phyloP scores from a whole-genome alignment of 2,113 vertebrate genomes.

The Parus major region DNA sequence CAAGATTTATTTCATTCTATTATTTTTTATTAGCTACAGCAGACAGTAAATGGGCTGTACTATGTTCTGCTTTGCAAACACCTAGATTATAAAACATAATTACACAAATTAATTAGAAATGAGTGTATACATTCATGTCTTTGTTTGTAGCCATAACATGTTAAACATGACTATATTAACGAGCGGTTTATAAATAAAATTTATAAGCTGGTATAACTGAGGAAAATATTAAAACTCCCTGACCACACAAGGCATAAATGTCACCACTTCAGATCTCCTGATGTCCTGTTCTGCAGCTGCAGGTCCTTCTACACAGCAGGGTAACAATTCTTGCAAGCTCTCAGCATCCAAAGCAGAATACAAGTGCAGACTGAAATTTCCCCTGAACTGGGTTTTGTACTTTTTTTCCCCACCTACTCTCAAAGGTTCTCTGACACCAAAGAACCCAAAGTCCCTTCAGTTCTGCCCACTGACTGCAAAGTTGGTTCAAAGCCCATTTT shows the following conservation, averaged over 20 bases:
- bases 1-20: conserved; percentile 80
- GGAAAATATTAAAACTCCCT: not conserved
- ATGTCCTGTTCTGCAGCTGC: not conserved
- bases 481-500: not conserved
- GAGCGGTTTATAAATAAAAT: conserved; percentile 54
- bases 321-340: not conserved
- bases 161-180: conserved; percentile 72
- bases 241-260: not conserved
- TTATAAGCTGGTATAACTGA: not conserved
- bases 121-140: conserved; percentile 68
- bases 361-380: not conserved
- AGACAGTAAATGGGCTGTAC: conserved; percentile 79
- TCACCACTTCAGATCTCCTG: not conserved
- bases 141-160: conserved; percentile 75
- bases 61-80: conserved; percentile 76
- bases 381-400: not conserved
- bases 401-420: not conserved
- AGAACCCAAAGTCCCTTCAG: not conserved
- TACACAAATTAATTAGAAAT: conserved; percentile 82
- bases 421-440: not conserved
- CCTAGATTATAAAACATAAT: conserved; percentile 82
- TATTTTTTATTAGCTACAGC: conserved; percentile 80
- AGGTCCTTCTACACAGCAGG: not conserved
- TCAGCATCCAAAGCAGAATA: no score
- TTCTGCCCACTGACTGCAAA: not conserved